Base-by-base conservation (phyloP, 2,113 vertebrate species). In the Myotis lucifugus region DNA sequence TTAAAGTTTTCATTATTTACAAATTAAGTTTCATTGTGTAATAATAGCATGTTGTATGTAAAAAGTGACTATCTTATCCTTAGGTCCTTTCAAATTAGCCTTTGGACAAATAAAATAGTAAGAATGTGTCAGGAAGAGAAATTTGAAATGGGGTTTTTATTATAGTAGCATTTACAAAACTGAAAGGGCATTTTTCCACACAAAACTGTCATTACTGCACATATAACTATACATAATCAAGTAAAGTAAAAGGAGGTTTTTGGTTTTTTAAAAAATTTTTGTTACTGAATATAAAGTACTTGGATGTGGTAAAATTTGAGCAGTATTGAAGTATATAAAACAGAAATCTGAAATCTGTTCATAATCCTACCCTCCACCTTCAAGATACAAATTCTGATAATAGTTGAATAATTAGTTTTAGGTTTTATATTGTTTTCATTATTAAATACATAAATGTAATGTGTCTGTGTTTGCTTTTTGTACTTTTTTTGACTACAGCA, bases 401-500 rank as follows among this genome's bases (percentile, higher is more conserved):
- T 69, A 86, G 14, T 85, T 69, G 25, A 11, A 6, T 93, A 23
- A 29, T 73, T 88, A 50, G 59, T 76, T 88, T 78, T 29, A 94
- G 29, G 54, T 85, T 90, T 92, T 82, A 64, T 67, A 37, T 88
- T 96, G 76, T 77, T 92, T 78, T 85, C 54, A 95, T 66, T 79
- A 85, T 81, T 83, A 27, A 91, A 34, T 84, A 95, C 29, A 76
- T 76, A 91, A 85, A 76, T 90, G 25, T 88, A 85, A 77, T 72
- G 54, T 59, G 15, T 83, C 29, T 82, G 34, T 59, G 23, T 50
- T 85, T 93, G 40, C 64, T 40, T 85, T 73, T 78, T 84, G 56
- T 1, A 82, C 50, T 54, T 73, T 84, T 88, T 86, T 93, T 93
- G 79, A 52, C 14, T 88, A 29, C 42, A 50, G 61, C 67, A 46